phyloP scores from a whole-genome alignment of 35 echinoderm and acorn worm species.

The Ophioderma brevispina region DNA sequence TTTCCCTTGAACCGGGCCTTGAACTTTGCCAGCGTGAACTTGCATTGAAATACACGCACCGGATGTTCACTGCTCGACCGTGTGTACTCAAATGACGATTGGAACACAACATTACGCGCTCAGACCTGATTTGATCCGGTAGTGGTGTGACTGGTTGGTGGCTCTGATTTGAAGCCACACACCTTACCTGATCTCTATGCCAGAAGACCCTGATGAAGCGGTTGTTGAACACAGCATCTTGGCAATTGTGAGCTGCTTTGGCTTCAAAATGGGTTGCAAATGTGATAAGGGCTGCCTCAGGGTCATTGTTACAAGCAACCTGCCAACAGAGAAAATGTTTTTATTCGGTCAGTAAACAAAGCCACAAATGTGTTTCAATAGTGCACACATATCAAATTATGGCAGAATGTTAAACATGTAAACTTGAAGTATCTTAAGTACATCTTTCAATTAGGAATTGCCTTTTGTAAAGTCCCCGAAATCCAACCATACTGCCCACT shows the following conservation, averaged over 20 bases:
- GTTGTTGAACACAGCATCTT: constrained; percentile 89
- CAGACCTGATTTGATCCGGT: too few species aligned
- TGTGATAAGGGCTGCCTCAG: constrained; percentile 76
- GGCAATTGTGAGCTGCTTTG: constrained; percentile 75
- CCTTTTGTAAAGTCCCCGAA: too few species aligned
- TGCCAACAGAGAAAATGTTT: constrained; percentile 6
- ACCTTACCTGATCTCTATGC: constrained; percentile 39
- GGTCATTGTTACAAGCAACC: constrained; percentile 85
- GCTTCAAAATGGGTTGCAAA: constrained; percentile 87
- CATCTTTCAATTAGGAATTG: too few species aligned
- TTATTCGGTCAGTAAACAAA: background rate
- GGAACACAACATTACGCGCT: too few species aligned
- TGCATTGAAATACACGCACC: too few species aligned
- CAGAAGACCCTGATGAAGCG: constrained; percentile 97
- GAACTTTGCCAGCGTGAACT: too few species aligned
- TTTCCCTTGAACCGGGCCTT: too few species aligned
- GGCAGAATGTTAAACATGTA: background rate
- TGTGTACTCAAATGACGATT: too few species aligned
- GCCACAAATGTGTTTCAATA: background rate
- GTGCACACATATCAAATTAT: background rate
- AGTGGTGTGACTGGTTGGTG: too few species aligned
- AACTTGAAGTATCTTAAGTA: too few species aligned
- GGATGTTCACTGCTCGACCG: too few species aligned
- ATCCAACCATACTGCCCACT: too few species aligned
- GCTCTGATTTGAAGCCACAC: background rate